These are phyloP conservation scores for Pseudolycoriella hygida DNA, from an alignment of 2,888 invertebrate species.

Conservation along the genomic window DNA sequence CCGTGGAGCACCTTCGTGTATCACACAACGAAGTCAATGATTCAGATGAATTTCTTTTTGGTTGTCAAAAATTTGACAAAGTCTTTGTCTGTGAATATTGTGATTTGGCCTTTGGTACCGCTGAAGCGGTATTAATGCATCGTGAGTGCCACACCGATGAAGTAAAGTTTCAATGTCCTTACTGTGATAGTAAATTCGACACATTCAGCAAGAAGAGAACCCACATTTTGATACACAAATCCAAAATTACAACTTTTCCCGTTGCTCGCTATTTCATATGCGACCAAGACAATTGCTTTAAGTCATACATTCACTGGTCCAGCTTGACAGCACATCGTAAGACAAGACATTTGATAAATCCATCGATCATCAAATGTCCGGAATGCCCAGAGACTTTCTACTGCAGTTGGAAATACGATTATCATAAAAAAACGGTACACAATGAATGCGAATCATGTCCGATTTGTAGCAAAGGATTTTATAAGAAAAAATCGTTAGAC, in stretches of 20 bases:
- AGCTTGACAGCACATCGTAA: neutral
- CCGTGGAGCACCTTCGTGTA: neutral
- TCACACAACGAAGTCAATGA: neutral
- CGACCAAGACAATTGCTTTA: slow-evolving; percentile 1
- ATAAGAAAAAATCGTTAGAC: neutral
- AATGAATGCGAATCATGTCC: too few relatives aligned
- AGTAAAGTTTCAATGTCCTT: slow-evolving; percentile 1
- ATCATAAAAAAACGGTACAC: slow-evolving; percentile 4
- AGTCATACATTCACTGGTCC: neutral
- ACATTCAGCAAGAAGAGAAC: slow-evolving; percentile 1
- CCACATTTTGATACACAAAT: neutral
- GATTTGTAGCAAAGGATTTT: slow-evolving; percentile 2
- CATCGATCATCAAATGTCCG: slow-evolving; percentile 2
- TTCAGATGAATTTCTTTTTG: neutral
- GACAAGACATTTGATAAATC: slow-evolving; percentile 3
- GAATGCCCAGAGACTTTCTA: slow-evolving; percentile 2
- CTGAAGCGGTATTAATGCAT: neutral
- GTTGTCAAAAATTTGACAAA: neutral
- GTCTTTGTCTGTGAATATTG: slow-evolving; percentile 2
- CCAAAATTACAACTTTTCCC: neutral
- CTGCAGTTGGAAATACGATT: slow-evolving; percentile 1
- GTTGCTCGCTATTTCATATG: slow-evolving; percentile 1
- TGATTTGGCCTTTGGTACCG: neutral
- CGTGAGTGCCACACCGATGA: neutral
- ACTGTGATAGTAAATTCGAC: neutral